Conservation (phyloP, 2,888 invertebrate genomes). For the Eupithecia dodoneata region DNA sequence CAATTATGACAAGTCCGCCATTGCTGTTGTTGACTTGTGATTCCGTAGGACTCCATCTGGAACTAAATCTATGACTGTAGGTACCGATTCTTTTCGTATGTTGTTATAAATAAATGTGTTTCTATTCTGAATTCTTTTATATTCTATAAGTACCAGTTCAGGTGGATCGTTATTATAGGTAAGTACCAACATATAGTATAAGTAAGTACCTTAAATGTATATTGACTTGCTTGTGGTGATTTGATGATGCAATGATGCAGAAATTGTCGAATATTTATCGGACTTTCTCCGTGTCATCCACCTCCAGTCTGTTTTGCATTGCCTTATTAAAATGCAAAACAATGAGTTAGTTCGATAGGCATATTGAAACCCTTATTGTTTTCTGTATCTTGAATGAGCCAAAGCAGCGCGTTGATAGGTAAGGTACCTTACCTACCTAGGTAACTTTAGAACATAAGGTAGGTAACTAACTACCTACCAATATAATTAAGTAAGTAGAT, state of each 20-base stretch:
- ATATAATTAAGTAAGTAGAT: neutral
- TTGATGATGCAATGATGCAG: no score
- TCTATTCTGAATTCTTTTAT: no score
- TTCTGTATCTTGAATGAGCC: neutral
- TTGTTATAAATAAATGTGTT: no score
- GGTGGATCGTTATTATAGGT: neutral
- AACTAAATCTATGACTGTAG: no score
- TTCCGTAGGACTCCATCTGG: no score
- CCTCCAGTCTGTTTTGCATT: neutral
- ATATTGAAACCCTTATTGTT: neutral
- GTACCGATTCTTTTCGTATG: no score
- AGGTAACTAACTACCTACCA: neutral
- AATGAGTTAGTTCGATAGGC: neutral
- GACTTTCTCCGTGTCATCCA: constrained; percentile 1
- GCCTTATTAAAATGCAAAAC: neutral
- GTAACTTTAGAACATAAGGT: neutral
- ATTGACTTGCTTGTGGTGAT: no score
- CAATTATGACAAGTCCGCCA: no score
- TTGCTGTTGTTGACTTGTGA: no score
- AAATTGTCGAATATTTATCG: no score
- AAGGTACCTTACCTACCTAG: neutral
- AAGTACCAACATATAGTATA: no score
- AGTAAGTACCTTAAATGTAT: no score
- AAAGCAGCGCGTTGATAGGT: constrained; percentile 7
- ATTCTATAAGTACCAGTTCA: neutral